These are phyloP conservation scores for Ornithorhynchus anatinus DNA, from an alignment of 2,113 vertebrate species.

Conservation along the genomic window DNA sequence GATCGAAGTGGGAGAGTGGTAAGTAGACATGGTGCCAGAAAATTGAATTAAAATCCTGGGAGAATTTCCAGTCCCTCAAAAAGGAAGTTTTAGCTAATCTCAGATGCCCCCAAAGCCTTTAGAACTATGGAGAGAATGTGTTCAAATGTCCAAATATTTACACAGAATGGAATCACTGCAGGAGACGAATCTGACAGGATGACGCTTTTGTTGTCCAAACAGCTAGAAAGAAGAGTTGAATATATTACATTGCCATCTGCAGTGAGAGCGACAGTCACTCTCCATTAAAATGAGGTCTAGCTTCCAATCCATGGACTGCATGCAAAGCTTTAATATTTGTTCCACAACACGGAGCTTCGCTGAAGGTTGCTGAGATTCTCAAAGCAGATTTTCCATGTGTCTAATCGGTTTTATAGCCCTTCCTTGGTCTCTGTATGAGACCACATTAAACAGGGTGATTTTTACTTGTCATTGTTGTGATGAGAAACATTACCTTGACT, in stretches of 20 bases:
- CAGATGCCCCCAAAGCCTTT: too few relatives aligned
- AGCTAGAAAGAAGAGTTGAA: not conserved
- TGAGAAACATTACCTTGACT: slow-evolving; percentile 1
- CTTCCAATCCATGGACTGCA: not conserved
- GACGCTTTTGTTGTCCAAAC: slow-evolving; percentile 1
- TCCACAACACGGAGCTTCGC: not conserved
- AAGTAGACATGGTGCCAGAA: too few relatives aligned
- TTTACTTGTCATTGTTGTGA: not conserved
- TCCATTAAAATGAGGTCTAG: not conserved
- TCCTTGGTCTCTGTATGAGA: not conserved
- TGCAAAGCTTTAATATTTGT: not conserved
- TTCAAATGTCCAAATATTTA: slow-evolving; percentile 22
- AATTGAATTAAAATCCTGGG: too few relatives aligned
- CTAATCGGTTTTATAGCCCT: not conserved
- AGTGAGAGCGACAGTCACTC: not conserved
- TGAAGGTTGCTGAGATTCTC: not conserved
- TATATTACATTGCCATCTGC: not conserved
- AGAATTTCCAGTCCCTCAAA: too few relatives aligned
- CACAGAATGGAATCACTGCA: not conserved
- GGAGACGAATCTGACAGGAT: not conserved
- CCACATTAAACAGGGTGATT: not conserved
- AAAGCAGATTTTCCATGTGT: not conserved
- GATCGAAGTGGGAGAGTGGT: too few relatives aligned
- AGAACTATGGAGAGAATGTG: not conserved
- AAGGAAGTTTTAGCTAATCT: too few relatives aligned